These are phyloP conservation scores for Aldrovandia affinis DNA, from an alignment of 2,797 vertebrate genomes.

Conservation along the genomic window DNA sequence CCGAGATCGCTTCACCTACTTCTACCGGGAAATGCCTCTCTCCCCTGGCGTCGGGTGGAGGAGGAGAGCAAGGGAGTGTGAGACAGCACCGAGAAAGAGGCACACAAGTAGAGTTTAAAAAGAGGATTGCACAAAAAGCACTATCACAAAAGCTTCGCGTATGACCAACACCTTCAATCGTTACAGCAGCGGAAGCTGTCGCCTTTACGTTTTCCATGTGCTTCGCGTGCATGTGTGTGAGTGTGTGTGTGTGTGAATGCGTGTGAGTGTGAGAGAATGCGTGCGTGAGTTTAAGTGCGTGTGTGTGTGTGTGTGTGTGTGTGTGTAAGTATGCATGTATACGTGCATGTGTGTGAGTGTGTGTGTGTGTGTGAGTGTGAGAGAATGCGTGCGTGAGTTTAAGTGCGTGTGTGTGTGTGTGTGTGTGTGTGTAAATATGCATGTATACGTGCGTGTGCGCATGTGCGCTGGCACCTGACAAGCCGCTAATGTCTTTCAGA, in stretches of 20 bases:
- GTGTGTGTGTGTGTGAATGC: background rate
- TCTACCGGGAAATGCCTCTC: slow-evolving; percentile 82
- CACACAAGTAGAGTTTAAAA: slow-evolving; percentile 28
- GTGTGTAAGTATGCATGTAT: too few relatives aligned
- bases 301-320: background rate
- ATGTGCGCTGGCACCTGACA: background rate
- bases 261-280: background rate
- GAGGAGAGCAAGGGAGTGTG: slow-evolving; percentile 34
- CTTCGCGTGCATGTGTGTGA: slow-evolving; percentile 15
- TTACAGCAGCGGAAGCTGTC: slow-evolving; percentile 76
- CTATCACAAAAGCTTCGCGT: slow-evolving; percentile 90
- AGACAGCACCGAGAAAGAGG: slow-evolving; percentile 17
- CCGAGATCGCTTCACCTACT: slow-evolving; percentile 84
- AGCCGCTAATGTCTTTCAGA: background rate
- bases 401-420: background rate
- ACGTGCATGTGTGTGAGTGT: background rate
- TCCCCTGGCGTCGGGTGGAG: slow-evolving; percentile 56
- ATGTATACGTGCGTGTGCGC: background rate
- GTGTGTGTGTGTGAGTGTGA: background rate
- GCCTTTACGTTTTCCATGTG: slow-evolving; percentile 76
- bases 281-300: background rate
- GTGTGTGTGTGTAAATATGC: too few relatives aligned
- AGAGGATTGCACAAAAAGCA: slow-evolving; percentile 56
- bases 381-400: background rate
- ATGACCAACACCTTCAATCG: slow-evolving; percentile 84